Base-by-base conservation (phyloP, 2,888 invertebrate species). In the Himalopsyche japonica region DNA sequence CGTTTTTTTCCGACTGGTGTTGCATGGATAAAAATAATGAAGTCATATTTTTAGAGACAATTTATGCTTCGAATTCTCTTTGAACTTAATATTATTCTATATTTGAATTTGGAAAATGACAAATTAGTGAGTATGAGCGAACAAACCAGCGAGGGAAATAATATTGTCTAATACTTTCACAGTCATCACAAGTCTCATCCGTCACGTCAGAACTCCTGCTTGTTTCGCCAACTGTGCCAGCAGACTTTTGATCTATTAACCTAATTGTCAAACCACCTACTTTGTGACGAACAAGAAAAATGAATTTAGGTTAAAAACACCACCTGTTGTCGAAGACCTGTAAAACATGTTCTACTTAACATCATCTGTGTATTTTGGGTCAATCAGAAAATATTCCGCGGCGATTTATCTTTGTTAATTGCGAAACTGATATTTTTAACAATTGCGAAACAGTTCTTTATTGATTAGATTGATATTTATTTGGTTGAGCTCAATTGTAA, bases 181-280 rank as follows among this genome's bases (percentile, higher is more conserved):
- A 1, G 3, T 57, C 24, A 6, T 20, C 57, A 57, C 24, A n/a
- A 57, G 24, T 12, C 24, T 30, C 70, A 70, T 70, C 70, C 8
- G 70, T 70, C 70, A 70, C 4, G 15, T 43, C 70, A 70, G 30
- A 15, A 70, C 30, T 70, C 27, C n/a, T 64, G 57, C 32, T 80
- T 24, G 80, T 80, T 20, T 64, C 37, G 27, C 64, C 70, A 70
- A 80, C 64, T 80, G 80, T 57, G 34, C 80, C 80, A 37, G n/a
- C 24, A 32, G 80, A 81, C 37, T 76, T 76, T 43, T 77, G 81
- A 30, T 49, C 77, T 77, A 76, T 77, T 82, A 77, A 82, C 82
- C 82, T 49, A 82, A 82, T 82, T 82, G 20, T 27, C 18, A 76
- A 1, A 27, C 76, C 77, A 34, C 76, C 82, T 27, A 8, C 20